Percentiles rank a stretch among this genome's conserved stretches.
Conservation (phyloP, 2,113 vertebrate genomes). For the Mugil cephalus region DNA sequence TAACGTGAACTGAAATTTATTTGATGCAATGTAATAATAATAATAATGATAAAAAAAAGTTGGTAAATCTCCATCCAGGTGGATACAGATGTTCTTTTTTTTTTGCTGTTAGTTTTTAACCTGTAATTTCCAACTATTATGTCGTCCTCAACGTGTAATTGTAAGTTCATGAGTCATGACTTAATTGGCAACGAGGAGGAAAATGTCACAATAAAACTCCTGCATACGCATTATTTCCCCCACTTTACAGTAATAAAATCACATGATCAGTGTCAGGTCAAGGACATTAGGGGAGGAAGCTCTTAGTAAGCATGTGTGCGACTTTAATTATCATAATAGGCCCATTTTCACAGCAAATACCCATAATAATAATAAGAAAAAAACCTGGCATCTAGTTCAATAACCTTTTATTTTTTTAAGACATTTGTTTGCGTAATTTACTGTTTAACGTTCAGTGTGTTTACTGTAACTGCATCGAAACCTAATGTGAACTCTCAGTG, state of each 20-base stretch:
- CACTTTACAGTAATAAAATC: slow-evolving; percentile 38
- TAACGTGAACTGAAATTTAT: too few species aligned
- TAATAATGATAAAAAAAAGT: too few species aligned
- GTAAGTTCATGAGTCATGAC: slow-evolving; percentile 37
- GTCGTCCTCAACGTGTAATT: slow-evolving; percentile 44
- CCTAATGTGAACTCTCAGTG: background rate
- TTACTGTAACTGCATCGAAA: background rate
- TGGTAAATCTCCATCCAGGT: slow-evolving; percentile 3
- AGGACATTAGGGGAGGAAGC: background rate
- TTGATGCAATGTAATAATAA: too few species aligned
- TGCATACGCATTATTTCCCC: slow-evolving; percentile 18
- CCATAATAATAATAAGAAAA: background rate
- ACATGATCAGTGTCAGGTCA: slow-evolving; percentile 9
- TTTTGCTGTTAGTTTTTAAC: slow-evolving; percentile 20
- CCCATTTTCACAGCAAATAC: background rate
- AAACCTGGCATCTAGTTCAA: background rate
- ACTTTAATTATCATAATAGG: slow-evolving; percentile 34
- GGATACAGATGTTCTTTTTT: slow-evolving; percentile 29
- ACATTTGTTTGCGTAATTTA: background rate
- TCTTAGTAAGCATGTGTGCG: slow-evolving; percentile 11
- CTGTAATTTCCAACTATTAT: slow-evolving; percentile 39
- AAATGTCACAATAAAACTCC: slow-evolving; percentile 7
- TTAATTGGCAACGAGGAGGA: slow-evolving; percentile 27
- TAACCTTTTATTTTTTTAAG: background rate
- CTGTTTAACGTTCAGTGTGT: background rate